A percentile compares a stretch with the other conserved stretches of the same genome.
These are phyloP conservation scores for Trilocha varians DNA, from an alignment of 2,888 invertebrate species.

Conservation along the genomic window DNA sequence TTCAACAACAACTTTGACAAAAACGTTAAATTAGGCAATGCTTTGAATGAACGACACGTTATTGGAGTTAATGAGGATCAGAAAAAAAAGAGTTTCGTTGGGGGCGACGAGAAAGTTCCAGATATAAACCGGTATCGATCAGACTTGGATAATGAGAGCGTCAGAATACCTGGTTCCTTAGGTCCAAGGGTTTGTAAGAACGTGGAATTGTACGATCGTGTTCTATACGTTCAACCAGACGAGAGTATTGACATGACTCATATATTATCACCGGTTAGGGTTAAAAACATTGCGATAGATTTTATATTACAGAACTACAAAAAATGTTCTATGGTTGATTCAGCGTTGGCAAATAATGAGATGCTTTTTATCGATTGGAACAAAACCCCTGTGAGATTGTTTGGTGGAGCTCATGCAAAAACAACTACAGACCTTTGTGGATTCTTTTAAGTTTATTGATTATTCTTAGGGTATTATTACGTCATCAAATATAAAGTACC, in stretches of 20 bases:
- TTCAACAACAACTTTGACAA: conserved; percentile 35
- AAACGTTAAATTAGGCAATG: conserved; percentile 55
- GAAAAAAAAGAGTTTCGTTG: conserved; percentile 46
- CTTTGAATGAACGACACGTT: conserved; percentile 45
- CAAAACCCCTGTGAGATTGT: conserved; percentile 76
- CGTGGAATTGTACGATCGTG: conserved; percentile 35
- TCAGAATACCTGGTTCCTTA: conserved; percentile 35
- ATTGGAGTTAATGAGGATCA: conserved; percentile 38
- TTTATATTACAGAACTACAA: conserved; percentile 55
- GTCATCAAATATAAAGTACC: too few relatives aligned
- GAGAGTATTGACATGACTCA: conserved; percentile 47
- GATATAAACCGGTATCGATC: conserved; percentile 52
- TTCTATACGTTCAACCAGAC: conserved; percentile 49
- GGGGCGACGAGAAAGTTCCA: conserved; percentile 46
- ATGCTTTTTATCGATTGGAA: conserved; percentile 75
- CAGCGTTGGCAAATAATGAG: conserved; percentile 29
- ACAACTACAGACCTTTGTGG: conserved; percentile 75
- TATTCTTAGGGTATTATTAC: too few relatives aligned
- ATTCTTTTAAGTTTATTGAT: conserved; percentile 44
- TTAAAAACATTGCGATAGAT: conserved; percentile 44
- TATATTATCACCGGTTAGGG: conserved; percentile 44
- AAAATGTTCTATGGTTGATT: conserved; percentile 47
- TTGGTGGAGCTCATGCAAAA: conserved; percentile 77
- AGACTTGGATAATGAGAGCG: conserved; percentile 30
- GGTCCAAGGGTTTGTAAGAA: conserved; percentile 48